Base-by-base conservation (phyloP, 2,113 vertebrate genomes). In the Epinephelus cyanopodus region DNA sequence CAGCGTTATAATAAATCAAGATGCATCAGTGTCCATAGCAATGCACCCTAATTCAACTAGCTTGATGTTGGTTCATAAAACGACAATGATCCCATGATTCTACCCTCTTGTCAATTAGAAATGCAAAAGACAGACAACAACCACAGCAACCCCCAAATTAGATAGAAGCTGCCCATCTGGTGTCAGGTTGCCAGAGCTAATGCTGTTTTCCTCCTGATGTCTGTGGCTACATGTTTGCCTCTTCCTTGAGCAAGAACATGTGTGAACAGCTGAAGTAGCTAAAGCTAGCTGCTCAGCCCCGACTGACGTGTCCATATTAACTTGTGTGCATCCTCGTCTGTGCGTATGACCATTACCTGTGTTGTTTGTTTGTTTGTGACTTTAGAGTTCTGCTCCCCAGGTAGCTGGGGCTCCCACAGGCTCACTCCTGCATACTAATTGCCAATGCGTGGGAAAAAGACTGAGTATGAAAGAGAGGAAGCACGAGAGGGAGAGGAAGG, bases 381-480 rank as follows among this genome's bases (percentile, higher is more conserved):
- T 86, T 90, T 77, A 61, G 47, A 77, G 81, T 81, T 63, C 33
- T 69, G 58, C 63, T 77, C 78, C 58, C 86, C 74, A 86, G 79
- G 77, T 92, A 84, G 79, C 82, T 84, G 19, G 27, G 72, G 33
- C 48, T 61, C 68, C 23, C 75, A 60, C 61, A 86, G 79, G 57
- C 66, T 68, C 61, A 78, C 56, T 82, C 75, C 79, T 89, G 90
- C 85, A 92, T 91, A 70, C 64, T 89, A 88, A 93, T 93, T 90
- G 86, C 25, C 23, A 81, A 48, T 92, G 85, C 84, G 88, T 93
- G 92, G 90, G 91, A 92, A 93, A 93, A 85, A 84, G 52, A 83
- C 67, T 14, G 58, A 74, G 80, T 77, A 67, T 19, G 29, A 82
- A 75, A 82, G 52, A 72, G 77, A 86, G 80, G 71, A 86, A 82